phyloP scores from a whole-genome alignment of 1,140 invertebrate genomes.

The Doryteuthis pealeii region DNA sequence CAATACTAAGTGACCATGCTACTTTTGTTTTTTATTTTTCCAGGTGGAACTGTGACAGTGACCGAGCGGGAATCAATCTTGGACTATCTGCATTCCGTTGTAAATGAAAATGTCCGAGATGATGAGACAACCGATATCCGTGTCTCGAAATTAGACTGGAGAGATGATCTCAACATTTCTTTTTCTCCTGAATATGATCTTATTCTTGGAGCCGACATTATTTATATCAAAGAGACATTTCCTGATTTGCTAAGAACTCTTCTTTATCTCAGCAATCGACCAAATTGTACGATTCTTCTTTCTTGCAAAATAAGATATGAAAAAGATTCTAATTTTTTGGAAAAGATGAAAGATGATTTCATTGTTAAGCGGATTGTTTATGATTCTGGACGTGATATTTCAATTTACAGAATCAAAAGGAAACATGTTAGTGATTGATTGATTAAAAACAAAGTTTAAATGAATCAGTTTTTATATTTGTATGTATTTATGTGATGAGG shows the following conservation, averaged over 20 bases:
- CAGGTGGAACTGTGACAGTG: constrained; percentile 47
- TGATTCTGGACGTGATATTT: constrained; percentile 42
- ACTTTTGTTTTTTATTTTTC: background rate
- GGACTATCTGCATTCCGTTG: constrained; percentile 33
- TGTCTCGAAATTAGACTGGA: constrained; percentile 49
- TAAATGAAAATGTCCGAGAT: constrained; percentile 34
- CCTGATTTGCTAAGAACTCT: constrained; percentile 48
- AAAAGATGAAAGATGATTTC: constrained; percentile 43
- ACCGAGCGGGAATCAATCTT: constrained; percentile 48
- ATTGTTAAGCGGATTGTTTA: constrained; percentile 38
- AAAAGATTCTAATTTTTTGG: constrained; percentile 48
- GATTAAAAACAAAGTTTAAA: no score
- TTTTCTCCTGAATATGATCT: constrained; percentile 43
- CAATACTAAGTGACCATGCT: background rate
- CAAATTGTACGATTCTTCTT: constrained; percentile 39
- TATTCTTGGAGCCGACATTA: constrained; percentile 57
- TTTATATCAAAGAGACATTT: constrained; percentile 57
- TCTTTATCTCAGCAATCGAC: constrained; percentile 33
- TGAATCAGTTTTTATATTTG: no score
- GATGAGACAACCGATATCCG: constrained; percentile 18
- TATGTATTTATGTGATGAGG: no score
- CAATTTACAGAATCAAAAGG: constrained; percentile 40
- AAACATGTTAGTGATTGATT: no score
- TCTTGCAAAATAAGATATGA: constrained; percentile 56
- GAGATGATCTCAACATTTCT: constrained; percentile 28